Evolutionary conservation across 2,888 invertebrate genomes (phyloP), one percentile per base, ranked within the genome.

Genomic region (Eurytoma adleriae): DNA sequence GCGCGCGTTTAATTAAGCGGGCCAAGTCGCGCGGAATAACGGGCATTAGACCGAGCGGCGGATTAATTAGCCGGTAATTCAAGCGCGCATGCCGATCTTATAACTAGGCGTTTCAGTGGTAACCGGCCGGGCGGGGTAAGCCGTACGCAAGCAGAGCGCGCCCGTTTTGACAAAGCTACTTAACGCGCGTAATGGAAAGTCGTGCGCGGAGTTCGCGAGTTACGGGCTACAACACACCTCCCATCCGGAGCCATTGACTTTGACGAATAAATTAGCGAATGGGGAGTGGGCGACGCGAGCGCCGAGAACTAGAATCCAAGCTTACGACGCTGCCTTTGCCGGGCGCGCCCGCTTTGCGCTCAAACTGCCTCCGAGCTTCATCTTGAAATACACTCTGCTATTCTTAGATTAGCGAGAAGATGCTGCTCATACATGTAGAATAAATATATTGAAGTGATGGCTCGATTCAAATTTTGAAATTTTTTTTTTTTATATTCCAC

Each of bases 211-310:
- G 64, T 69, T 77, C 27, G 68, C 71, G 24, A 68, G 73, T 74
- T 78, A 67, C 74, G 69, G 61, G 81, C 72, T 61, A 62, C 76
- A 48, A 52, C 66, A 61, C 76, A 59, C 61, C 10, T 3, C 48
- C 40, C 54, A 18, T 57, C 12, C 54, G 50, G 27, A 78, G 61
- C 66, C 78, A 78, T 80, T 80, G 80, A 80, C 79, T 80, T 80
- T 81, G 78, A 83, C 84, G 84, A 84, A 84, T 86, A 83, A 84
- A 82, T 82, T 79, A 78, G 79, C 80, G 76, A 56, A 59, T n/a
- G 81, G 67, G n/a, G 61, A 16, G 57, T 20, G 24, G 68, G 27
- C 14, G 16, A 57, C 61, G 54, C 66, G 70, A 40, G 40, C 30
- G 54, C 18, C 50, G 62, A 59, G 68, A 20, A 72, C 61, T 54